Evolutionary conservation across 2,888 invertebrate species (phyloP), one percentile per base, ranked within the genome.

Genomic region (Julus scanicus): DNA sequence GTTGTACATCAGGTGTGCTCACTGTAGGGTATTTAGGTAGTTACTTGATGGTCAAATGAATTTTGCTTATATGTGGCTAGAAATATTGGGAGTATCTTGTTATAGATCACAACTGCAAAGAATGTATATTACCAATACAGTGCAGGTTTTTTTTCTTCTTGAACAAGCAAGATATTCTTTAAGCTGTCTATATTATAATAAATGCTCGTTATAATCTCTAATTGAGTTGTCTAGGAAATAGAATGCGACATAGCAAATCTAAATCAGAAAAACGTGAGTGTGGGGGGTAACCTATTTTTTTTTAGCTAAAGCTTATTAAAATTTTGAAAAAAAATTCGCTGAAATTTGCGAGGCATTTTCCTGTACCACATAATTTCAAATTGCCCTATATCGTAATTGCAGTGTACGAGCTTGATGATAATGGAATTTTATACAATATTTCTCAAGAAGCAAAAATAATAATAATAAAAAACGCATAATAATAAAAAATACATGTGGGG

Each of bases 191-290:
- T 57, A 57, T 57, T 17, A 57, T 57, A 57, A 17, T 57, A 57
- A 57, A 17, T 57, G 5, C 17, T 57, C 57, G 13, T 57, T 63
- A n/a, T 63, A 63, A 63, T 63, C 63, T 63, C 63, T 63, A 63
- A 63, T 63, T 63, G 63, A 63, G 63, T 20, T 63, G 63, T 63
- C 63, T 63, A 63, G 63, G 63, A n/a, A 63, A 63, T 63, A 63
- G 63, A 63, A 63, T 63, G 63, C 63, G 63, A 63, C 63, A 57
- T 63, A 63, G 2, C 20, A 63, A 63, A 63, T n/a, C 63, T 20
- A n/a, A 20, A 63, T 20, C n/a, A 63, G 63, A 20, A 63, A 63
- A 63, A 63, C 63, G 63, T 63, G 63, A 63, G 63, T 63, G 63
- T 63, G 17, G 57, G 63, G 63, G 63, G 63, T 20, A 49, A 0